Evolutionary conservation across 2,797 vertebrate genomes (phyloP), one percentile per base, ranked within the genome.

Genomic region (Sparidentex hasta): DNA sequence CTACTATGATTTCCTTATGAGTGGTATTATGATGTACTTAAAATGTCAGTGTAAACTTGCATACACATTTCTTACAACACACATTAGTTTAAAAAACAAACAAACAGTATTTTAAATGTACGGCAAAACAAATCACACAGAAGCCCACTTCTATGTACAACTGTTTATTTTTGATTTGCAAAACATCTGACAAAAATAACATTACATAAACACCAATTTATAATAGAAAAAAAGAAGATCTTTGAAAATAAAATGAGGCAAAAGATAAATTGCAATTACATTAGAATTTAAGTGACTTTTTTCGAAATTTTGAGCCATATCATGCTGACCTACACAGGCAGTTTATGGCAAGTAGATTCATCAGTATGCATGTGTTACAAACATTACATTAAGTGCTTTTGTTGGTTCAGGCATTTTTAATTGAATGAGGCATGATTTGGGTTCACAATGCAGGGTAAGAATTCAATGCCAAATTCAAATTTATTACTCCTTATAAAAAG

Each of bases 111-210:
- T n/a, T n/a, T n/a, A n/a, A 18, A 25, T 2, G 20, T 0, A 33
- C 17, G 2, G 29, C 50, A 52, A 71, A 50, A 78, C 7, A 79
- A 75, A 79, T 12, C 17, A 82, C 23, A 83, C 71, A 80, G 72
- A 84, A 51, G 47, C 54, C 46, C 7, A 20, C 59, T 89, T 90
- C 84, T 93, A 94, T 95, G 90, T 94, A 95, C 94, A 94, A 93
- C 84, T 71, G 90, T 95, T 94, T 95, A 94, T 94, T 95, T 90
- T 93, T 94, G 92, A 94, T 93, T 95, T 94, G 91, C 92, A 95
- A 95, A 95, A 94, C 92, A 93, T 94, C 81, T 81, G 91, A 93
- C 92, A 93, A 93, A 92, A 94, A 91, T 92, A 93, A 94, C 86
- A 94, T 93, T 85, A 93, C 93, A 94, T 92, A 80, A 92, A 93